Evolutionary conservation across 2,113 vertebrate genomes (phyloP).

Genomic region (Trematocara zebra): DNA sequence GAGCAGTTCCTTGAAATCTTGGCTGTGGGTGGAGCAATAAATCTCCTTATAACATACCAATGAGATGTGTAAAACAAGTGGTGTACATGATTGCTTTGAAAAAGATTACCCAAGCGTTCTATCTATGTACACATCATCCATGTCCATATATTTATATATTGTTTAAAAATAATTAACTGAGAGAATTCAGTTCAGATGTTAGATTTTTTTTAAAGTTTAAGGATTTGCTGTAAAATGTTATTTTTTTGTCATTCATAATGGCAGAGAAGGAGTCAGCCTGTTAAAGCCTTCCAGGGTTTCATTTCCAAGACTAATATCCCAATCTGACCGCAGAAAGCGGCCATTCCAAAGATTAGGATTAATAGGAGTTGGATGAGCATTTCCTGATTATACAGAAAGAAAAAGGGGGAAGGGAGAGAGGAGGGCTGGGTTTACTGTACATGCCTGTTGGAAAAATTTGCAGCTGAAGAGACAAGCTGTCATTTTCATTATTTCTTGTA

Average conservation of each 20-base stretch:
- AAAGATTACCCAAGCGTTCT: background rate
- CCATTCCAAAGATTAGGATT: slow-evolving; percentile 64
- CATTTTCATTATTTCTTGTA: background rate
- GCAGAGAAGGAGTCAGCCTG: slow-evolving; percentile 8
- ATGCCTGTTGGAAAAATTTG: background rate
- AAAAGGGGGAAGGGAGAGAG: background rate
- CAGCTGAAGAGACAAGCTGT: background rate
- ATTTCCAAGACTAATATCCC: slow-evolving; percentile 51
- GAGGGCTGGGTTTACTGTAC: background rate
- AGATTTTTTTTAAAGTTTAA: background rate
- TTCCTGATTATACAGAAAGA: slow-evolving; percentile 45
- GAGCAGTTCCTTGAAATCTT: slow-evolving; percentile 10
- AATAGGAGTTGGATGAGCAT: slow-evolving; percentile 37
- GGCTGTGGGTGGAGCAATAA: background rate
- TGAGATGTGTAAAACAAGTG: background rate
- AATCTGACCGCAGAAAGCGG: slow-evolving; percentile 46
- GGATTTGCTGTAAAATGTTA: background rate
- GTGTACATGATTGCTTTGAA: background rate
- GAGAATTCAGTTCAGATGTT: background rate
- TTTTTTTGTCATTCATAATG: background rate
- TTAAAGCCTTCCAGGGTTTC: slow-evolving; percentile 20
- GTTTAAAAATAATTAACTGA: background rate
- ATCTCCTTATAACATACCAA: background rate
- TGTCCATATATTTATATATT: background rate
- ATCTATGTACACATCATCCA: background rate